Conservation (phyloP, 1,140 invertebrate genomes). For the Piezodorus guildinii region DNA sequence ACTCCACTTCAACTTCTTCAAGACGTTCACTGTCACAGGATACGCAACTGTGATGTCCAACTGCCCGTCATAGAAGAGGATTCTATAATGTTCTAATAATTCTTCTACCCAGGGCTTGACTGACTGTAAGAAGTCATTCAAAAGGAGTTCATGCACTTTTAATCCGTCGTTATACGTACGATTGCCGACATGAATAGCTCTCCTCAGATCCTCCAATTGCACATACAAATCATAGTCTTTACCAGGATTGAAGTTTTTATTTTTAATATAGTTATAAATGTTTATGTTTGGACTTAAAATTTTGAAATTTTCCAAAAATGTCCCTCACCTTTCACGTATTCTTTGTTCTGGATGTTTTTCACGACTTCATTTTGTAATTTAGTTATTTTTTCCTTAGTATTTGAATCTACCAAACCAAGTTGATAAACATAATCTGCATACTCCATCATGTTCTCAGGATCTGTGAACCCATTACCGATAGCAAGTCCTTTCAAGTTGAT, state of each 20-base stretch:
- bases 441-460: conserved; percentile 62
- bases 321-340: too few relatives aligned
- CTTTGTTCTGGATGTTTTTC: too few relatives aligned
- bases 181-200: conserved; percentile 73
- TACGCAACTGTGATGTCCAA: conserved; percentile 75
- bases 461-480: conserved; percentile 75
- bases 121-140: conserved; percentile 71
- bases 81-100: conserved; percentile 51
- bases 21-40: conserved; percentile 58
- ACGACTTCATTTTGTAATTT: conserved; percentile 16
- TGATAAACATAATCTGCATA: conserved; percentile 75
- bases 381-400: conserved; percentile 21
- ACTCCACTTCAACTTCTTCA: conserved; percentile 48
- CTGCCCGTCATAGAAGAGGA: conserved; percentile 62
- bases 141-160: conserved; percentile 54
- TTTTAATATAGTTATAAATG: too few relatives aligned
- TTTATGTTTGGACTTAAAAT: too few relatives aligned
- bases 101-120: conserved; percentile 62
- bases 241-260: conserved; percentile 48
- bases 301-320: too few relatives aligned
- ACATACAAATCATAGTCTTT: conserved; percentile 50
- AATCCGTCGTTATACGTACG: conserved; percentile 35
- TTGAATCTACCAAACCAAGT: conserved; percentile 41
- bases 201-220: conserved; percentile 46
- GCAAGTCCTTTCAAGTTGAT: conserved; percentile 58